Evolutionary conservation across 2,888 invertebrate genomes (phyloP).

Genomic region (Punctoribates punctum): DNA sequence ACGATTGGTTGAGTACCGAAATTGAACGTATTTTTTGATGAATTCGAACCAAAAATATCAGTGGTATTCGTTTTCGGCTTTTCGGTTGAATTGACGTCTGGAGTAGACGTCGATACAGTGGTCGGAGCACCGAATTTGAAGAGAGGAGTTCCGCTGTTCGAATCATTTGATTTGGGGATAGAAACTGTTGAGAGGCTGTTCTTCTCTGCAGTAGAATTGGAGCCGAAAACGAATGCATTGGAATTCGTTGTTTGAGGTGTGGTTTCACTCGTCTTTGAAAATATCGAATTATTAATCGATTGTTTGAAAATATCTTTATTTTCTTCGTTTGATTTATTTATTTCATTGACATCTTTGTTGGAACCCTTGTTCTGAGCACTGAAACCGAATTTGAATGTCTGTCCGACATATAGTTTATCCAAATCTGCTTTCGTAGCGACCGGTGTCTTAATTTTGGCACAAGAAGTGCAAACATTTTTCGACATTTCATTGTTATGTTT

Average conservation of each 20-base stretch:
- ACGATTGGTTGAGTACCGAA: not conserved
- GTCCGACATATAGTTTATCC: constrained; percentile 23
- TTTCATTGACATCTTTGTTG: not conserved
- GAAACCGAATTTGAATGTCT: constrained; percentile 36
- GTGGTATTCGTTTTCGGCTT: not conserved
- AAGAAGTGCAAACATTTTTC: constrained; percentile 25
- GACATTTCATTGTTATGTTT: constrained; percentile 2
- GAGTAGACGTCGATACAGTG: not conserved
- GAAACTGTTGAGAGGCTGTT: not conserved
- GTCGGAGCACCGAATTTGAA: not conserved
- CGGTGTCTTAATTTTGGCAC: constrained; percentile 26
- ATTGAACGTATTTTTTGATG: not conserved
- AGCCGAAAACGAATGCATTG: not conserved
- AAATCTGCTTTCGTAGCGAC: constrained; percentile 36
- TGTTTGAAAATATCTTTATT: not conserved
- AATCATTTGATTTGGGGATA: not conserved
- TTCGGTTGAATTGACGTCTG: not conserved
- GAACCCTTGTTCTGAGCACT: not conserved
- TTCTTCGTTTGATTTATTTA: not conserved
- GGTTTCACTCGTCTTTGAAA: not conserved
- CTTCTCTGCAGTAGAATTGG: not conserved
- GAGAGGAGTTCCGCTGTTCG: not conserved
- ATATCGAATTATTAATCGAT: not conserved
- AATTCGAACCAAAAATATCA: not conserved
- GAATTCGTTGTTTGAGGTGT: not conserved